Percentiles rank a stretch among this genome's conserved stretches.
These are phyloP conservation scores for Orbicella faveolata DNA, from an alignment of 64 coral and sea anemone genomes.

Conservation along the genomic window DNA sequence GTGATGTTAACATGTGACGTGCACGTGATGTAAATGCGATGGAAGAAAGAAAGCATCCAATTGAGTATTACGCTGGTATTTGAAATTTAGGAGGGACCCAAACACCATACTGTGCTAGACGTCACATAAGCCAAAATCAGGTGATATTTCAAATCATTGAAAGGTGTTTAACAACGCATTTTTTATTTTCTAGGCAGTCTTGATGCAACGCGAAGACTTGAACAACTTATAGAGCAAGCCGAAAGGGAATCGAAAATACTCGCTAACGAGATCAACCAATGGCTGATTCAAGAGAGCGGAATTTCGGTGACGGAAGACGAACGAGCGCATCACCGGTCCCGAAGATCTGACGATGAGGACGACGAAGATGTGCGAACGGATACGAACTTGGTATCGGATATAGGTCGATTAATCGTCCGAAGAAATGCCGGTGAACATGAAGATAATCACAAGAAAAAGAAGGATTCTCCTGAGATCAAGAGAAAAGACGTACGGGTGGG, in stretches of 20 bases:
- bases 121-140: too few relatives aligned
- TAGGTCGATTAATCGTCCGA: neutral
- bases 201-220: constrained; percentile 6
- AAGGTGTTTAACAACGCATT: neutral
- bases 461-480: neutral
- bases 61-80: too few relatives aligned
- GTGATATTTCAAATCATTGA: too few relatives aligned
- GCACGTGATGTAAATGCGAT: too few relatives aligned
- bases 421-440: neutral
- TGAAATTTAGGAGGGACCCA: too few relatives aligned
- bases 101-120: too few relatives aligned
- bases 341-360: constrained; percentile 12
- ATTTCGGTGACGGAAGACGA: neutral
- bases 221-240: constrained; percentile 37
- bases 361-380: neutral
- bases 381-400: constrained; percentile 8
- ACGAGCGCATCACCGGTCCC: neutral
- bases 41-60: too few relatives aligned
- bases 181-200: neutral
- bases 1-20: too few relatives aligned
- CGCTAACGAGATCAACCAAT: constrained; percentile 69
- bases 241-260: constrained; percentile 53
- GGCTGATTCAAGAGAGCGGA: constrained; percentile 41
- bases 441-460: neutral
- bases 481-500: neutral